phyloP scores from a whole-genome alignment of 2,888 invertebrate genomes.

The Coelopa pilipes region DNA sequence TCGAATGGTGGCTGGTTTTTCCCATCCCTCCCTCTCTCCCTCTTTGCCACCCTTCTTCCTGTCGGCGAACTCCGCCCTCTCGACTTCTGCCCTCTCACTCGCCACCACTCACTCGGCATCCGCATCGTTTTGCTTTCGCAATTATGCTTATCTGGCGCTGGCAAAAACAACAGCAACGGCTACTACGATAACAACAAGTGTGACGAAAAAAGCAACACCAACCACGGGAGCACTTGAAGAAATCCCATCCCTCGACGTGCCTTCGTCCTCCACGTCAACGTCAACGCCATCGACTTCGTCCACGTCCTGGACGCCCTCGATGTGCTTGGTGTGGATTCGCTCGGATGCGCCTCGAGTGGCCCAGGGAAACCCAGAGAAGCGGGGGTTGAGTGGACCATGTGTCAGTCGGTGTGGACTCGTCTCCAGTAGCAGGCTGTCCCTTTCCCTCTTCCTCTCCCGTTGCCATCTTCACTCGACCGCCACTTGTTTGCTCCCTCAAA shows the following conservation, averaged over 20 bases:
- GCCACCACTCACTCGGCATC: too few relatives aligned
- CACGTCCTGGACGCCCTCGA: neutral
- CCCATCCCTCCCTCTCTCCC: neutral
- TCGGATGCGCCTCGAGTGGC: conserved; percentile 8
- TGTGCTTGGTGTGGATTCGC: conserved; percentile 30
- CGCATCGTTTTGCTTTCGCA: neutral
- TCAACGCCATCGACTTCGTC: conserved; percentile 22
- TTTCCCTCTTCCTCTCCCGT: too few relatives aligned
- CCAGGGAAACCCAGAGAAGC: too few relatives aligned
- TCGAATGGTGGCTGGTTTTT: neutral
- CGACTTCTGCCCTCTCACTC: neutral
- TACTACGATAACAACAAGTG: too few relatives aligned
- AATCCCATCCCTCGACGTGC: neutral
- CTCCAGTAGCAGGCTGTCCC: too few relatives aligned
- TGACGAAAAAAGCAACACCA: too few relatives aligned
- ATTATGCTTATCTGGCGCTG: too few relatives aligned
- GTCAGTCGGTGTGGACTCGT: neutral
- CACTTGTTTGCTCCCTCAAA: conserved; percentile 22
- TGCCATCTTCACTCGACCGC: neutral
- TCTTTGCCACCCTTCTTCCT: neutral
- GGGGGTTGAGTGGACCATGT: neutral
- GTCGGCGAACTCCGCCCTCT: neutral
- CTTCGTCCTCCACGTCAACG: conserved; percentile 15
- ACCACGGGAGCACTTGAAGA: too few relatives aligned
- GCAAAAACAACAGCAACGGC: too few relatives aligned